phyloP scores from a whole-genome alignment of 2,113 vertebrate species.

The Ptilorrhoa leucosticta region DNA sequence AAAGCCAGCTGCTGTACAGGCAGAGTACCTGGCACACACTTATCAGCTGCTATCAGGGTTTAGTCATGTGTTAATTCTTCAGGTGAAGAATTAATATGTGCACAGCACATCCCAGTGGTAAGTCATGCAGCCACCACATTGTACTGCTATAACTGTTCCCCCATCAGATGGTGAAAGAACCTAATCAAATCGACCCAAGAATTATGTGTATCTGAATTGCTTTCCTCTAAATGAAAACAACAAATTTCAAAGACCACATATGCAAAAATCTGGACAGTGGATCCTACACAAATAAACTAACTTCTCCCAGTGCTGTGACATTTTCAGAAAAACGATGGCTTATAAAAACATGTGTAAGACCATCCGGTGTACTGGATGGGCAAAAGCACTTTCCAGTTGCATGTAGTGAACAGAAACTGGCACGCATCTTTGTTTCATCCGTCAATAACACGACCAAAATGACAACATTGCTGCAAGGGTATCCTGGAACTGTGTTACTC shows the following conservation, averaged over 20 bases:
- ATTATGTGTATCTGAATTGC: neutral
- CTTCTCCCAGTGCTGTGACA: neutral
- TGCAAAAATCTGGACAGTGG: neutral
- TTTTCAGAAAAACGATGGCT: neutral
- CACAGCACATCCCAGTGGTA: neutral
- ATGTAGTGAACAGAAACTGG: neutral
- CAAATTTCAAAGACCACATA: neutral
- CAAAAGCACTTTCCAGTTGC: neutral
- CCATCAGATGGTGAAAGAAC: neutral
- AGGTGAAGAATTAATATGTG: neutral
- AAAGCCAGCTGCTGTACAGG: neutral
- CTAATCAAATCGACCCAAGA: neutral
- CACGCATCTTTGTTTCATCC: neutral
- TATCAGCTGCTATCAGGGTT: neutral
- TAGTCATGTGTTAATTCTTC: neutral
- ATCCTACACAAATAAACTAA: neutral
- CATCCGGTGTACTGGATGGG: neutral
- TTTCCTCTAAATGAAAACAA: neutral
- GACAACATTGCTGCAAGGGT: neutral
- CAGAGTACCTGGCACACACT: neutral
- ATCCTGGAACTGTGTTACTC: neutral
- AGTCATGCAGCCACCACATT: neutral
- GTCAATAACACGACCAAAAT: neutral
- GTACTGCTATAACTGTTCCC: accelerated
- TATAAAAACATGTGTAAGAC: neutral